A percentile compares a stretch with the other conserved stretches of the same genome.
phyloP scores from a whole-genome alignment of 1,140 invertebrate species.

The Sweltsa coloradensis region DNA sequence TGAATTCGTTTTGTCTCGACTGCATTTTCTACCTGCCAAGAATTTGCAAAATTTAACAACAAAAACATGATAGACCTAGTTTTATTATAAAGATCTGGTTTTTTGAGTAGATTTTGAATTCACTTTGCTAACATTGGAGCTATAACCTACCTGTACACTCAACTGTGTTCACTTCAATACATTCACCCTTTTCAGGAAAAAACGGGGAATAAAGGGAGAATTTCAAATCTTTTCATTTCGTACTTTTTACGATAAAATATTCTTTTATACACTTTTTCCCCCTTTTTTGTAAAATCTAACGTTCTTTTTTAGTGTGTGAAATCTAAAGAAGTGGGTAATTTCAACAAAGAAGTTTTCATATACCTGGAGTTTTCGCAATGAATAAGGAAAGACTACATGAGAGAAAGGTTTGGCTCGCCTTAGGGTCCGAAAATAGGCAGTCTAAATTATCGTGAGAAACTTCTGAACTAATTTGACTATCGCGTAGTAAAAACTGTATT shows the following conservation, averaged over 20 bases:
- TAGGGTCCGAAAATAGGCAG: too few relatives aligned
- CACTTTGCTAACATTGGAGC: too few relatives aligned
- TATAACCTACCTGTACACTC: neutral
- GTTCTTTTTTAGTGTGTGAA: constrained; percentile 7
- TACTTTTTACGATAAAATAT: constrained; percentile 1
- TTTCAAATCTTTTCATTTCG: neutral
- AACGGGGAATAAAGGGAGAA: too few relatives aligned
- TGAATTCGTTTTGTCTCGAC: constrained; percentile 1
- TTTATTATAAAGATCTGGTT: neutral
- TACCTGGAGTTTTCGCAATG: neutral
- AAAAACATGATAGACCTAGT: too few relatives aligned
- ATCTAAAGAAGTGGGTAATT: neutral
- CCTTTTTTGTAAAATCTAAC: constrained; percentile 3
- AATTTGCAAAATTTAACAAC: constrained; percentile 4
- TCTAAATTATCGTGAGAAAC: too few relatives aligned
- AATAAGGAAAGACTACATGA: neutral
- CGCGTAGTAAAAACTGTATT: too few relatives aligned
- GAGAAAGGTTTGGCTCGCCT: too few relatives aligned
- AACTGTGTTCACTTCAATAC: too few relatives aligned
- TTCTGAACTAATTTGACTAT: too few relatives aligned
- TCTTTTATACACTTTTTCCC: neutral
- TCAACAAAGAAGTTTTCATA: neutral
- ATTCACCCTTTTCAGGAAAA: too few relatives aligned
- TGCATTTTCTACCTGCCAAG: constrained; percentile 3
- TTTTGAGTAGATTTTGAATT: neutral